Conservation (phyloP, 2,113 vertebrate genomes). For the Calyptomena viridis region DNA sequence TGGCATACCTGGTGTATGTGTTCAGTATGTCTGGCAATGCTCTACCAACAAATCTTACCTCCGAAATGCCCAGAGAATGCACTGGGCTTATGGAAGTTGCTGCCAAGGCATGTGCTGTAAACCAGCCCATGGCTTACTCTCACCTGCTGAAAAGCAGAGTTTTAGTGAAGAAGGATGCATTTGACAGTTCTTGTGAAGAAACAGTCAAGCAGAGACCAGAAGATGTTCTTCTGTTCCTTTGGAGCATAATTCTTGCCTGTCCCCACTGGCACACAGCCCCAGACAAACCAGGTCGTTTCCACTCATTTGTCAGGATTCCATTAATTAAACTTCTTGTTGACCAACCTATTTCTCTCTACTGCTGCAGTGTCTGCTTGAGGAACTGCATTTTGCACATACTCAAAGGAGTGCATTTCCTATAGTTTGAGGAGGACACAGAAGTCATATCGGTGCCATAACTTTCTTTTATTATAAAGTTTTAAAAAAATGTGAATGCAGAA, state of each 20-base stretch:
- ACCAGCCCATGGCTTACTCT: neutral
- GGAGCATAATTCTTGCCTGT: neutral
- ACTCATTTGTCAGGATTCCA: neutral
- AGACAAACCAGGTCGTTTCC: neutral
- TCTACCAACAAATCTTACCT: neutral
- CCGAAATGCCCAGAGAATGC: neutral
- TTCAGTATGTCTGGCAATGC: neutral
- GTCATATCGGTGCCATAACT: neutral
- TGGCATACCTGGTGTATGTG: neutral
- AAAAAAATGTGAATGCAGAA: neutral
- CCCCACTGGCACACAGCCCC: neutral
- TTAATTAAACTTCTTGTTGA: neutral
- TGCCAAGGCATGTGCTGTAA: neutral
- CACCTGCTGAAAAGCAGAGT: neutral
- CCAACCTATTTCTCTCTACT: neutral
- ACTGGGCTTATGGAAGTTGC: neutral
- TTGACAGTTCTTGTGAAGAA: neutral
- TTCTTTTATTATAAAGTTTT: neutral
- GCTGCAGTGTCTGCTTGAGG: neutral
- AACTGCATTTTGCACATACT: neutral
- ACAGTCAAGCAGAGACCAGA: neutral
- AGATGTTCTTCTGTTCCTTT: neutral
- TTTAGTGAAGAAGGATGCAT: neutral
- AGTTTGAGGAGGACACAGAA: neutral
- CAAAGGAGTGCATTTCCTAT: neutral